Evolutionary conservation across 2,888 invertebrate species (phyloP).

Genomic region (Platerodrilus igneus): DNA sequence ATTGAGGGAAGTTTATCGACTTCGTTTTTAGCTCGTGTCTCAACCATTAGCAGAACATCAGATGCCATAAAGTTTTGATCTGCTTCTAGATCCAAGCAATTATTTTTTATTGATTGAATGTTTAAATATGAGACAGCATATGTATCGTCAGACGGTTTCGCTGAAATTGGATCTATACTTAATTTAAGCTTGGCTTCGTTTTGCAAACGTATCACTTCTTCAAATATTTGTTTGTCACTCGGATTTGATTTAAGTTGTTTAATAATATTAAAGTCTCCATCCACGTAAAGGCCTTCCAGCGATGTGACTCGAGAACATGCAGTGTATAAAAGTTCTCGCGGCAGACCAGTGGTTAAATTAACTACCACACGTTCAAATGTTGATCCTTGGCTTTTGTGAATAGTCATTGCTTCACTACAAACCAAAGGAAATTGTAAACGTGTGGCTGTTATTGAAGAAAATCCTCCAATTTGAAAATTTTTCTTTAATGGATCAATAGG

Average conservation of each 20-base stretch:
- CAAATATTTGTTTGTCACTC: neutral
- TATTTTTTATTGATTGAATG: too few relatives aligned
- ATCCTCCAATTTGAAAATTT: neutral
- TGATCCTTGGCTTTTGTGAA: slow-evolving; percentile 3
- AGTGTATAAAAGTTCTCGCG: slow-evolving; percentile 1
- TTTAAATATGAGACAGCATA: too few relatives aligned
- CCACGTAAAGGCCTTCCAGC: neutral
- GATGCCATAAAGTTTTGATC: too few relatives aligned
- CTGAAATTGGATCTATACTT: too few relatives aligned
- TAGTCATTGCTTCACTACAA: neutral
- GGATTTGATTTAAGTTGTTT: neutral
- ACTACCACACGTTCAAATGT: neutral
- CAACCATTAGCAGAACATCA: too few relatives aligned
- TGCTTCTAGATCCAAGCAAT: too few relatives aligned
- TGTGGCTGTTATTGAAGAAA: neutral
- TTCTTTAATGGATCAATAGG: neutral
- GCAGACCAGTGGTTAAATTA: neutral
- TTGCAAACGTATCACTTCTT: slow-evolving; percentile 2
- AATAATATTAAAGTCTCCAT: slow-evolving; percentile 1
- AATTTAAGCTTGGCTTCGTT: neutral
- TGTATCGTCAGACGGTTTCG: too few relatives aligned
- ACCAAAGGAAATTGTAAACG: neutral
- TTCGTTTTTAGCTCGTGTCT: neutral
- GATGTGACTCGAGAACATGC: slow-evolving; percentile 1
- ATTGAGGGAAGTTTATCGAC: neutral